Percentiles rank a stretch among this genome's conserved stretches.
Evolutionary conservation across 2,113 vertebrate species (phyloP).

Genomic region (Pogonocichla stellata): DNA sequence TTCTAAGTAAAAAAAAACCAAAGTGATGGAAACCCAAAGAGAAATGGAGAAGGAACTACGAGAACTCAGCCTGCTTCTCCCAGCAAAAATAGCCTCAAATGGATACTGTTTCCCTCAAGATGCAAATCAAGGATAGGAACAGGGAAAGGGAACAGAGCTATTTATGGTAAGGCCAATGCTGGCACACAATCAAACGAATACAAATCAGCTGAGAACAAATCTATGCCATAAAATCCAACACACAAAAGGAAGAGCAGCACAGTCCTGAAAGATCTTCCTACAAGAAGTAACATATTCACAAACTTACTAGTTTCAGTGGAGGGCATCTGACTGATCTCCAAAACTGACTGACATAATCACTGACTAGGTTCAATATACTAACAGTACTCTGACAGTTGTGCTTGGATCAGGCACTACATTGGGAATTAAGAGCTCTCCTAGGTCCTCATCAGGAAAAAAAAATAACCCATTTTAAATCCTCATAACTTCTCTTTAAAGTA

Average conservation of each 20-base stretch:
- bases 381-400: not conserved
- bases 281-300: not conserved
- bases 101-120: not conserved
- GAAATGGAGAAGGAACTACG: not conserved
- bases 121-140: not conserved
- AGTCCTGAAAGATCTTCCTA: not conserved
- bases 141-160: constrained; percentile 12
- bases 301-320: not conserved
- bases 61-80: not conserved
- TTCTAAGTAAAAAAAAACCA: not conserved
- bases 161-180: not conserved
- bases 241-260: not conserved
- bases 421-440: not conserved
- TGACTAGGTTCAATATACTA: not conserved
- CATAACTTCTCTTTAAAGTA: not conserved
- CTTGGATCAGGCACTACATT: not conserved
- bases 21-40: not conserved
- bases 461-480: not conserved
- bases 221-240: not conserved
- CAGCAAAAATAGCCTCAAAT: not conserved
- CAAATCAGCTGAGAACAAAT: not conserved
- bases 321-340: not conserved
- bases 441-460: not conserved
- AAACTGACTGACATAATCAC: not conserved
- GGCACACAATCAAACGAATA: not conserved